A percentile compares a stretch with the other conserved stretches of the same genome.
phyloP scores from a whole-genome alignment of 2,888 invertebrate genomes.

The Ochropacha duplaris region DNA sequence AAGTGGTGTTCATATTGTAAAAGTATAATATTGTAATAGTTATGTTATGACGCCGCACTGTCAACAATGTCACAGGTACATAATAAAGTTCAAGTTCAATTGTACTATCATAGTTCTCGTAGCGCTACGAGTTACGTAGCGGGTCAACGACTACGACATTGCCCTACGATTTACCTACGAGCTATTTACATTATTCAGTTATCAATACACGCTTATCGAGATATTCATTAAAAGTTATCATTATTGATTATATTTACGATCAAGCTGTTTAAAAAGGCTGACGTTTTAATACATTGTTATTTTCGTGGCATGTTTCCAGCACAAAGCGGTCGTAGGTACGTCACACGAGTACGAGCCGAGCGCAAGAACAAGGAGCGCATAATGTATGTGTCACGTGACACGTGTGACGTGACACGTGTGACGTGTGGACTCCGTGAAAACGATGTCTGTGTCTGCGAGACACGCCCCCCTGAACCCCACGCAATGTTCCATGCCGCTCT shows the following conservation, averaged over 20 bases:
- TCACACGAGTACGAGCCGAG: not conserved
- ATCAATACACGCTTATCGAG: no score
- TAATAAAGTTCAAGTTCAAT: no score
- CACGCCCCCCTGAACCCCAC: not conserved
- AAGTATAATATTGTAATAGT: no score
- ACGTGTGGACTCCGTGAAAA: slow-evolving; percentile 10
- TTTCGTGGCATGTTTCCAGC: not conserved
- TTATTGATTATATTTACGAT: no score
- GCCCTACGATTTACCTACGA: not conserved
- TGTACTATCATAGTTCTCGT: no score
- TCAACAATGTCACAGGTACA: no score
- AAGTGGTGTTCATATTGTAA: no score
- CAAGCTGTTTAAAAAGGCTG: no score
- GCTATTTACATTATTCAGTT: no score
- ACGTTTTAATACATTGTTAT: not conserved
- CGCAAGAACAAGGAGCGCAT: not conserved
- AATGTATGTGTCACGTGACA: not conserved
- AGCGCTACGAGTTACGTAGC: not conserved
- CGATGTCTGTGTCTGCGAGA: not conserved
- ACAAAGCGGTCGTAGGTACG: not conserved
- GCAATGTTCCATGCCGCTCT: not conserved
- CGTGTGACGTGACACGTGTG: not conserved
- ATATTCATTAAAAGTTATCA: no score
- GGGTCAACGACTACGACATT: not conserved
- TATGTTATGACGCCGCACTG: no score